Percentiles rank a stretch among this genome's conserved stretches.
Evolutionary conservation across 2,113 vertebrate genomes (phyloP).

Genomic region (Blennius ocellaris): DNA sequence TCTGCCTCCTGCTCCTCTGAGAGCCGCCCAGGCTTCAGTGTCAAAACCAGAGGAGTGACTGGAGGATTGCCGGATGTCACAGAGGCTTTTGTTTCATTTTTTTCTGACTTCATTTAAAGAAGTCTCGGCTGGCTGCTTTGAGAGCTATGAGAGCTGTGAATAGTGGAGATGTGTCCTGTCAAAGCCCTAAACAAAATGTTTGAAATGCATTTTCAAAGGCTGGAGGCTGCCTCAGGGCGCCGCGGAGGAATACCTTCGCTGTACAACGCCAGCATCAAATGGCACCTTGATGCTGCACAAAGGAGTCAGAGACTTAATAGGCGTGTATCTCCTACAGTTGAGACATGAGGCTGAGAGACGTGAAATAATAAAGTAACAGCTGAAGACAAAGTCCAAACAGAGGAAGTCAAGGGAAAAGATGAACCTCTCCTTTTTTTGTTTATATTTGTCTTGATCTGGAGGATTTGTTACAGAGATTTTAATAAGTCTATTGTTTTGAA

Average conservation of each 20-base stretch:
- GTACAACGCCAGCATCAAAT: constrained; percentile 47
- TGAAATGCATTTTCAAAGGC: constrained; percentile 69
- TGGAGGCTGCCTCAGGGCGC: constrained; percentile 53
- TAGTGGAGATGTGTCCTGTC: constrained; percentile 58
- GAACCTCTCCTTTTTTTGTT: background rate
- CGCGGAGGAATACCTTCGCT: constrained; percentile 52
- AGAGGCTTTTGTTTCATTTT: constrained; percentile 47
- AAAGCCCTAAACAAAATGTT: constrained; percentile 65
- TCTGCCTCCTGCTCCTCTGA: constrained; percentile 22
- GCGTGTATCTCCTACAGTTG: constrained; percentile 33
- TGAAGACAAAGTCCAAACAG: background rate
- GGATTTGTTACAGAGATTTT: background rate
- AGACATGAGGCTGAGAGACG: constrained; percentile 17
- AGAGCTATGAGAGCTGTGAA: constrained; percentile 32
- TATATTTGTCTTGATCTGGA: background rate
- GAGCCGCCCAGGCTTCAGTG: constrained; percentile 15
- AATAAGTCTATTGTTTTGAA: background rate
- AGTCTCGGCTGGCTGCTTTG: constrained; percentile 22
- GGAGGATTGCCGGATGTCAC: constrained; percentile 36
- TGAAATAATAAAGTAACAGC: constrained; percentile 11
- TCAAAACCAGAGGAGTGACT: constrained; percentile 15
- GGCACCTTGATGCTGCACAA: constrained; percentile 27
- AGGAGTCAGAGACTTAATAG: constrained; percentile 53
- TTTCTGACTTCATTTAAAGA: constrained; percentile 51
- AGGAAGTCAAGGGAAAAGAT: background rate